Evolutionary conservation across 2,113 vertebrate species (phyloP).

Genomic region (Microtus montanus): DNA sequence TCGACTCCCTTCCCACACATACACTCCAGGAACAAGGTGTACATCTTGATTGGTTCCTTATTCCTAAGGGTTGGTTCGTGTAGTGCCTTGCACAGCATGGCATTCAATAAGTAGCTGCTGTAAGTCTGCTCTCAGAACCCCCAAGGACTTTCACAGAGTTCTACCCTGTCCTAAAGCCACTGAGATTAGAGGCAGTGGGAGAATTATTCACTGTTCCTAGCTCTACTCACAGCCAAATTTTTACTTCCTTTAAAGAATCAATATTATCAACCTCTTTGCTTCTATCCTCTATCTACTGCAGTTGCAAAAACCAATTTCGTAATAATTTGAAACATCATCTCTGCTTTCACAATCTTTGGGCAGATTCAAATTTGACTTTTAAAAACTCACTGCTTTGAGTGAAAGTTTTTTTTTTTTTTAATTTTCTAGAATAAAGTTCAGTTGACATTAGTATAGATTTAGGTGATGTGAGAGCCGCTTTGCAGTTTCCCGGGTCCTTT

Average conservation of each 20-base stretch:
- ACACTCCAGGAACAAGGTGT: background rate
- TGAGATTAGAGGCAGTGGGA: background rate
- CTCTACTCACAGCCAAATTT: background rate
- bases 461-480: background rate
- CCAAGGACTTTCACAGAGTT: background rate
- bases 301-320: background rate
- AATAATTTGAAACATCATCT: constrained; percentile 12
- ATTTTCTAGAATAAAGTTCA: background rate
- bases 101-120: background rate
- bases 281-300: background rate
- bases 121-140: background rate
- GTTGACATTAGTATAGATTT: background rate
- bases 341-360: background rate
- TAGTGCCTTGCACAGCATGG: background rate
- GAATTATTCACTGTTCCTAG: background rate
- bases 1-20: background rate
- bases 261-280: background rate
- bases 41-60: background rate
- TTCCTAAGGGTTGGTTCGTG: too few relatives aligned
- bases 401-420: background rate
- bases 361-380: background rate
- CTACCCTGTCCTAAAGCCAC: background rate
- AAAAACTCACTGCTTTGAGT: constrained; percentile 18
- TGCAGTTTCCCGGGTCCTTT: background rate
- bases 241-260: constrained; percentile 21